phyloP scores from a whole-genome alignment of 2,888 invertebrate genomes.

The Candidula unifasciata region DNA sequence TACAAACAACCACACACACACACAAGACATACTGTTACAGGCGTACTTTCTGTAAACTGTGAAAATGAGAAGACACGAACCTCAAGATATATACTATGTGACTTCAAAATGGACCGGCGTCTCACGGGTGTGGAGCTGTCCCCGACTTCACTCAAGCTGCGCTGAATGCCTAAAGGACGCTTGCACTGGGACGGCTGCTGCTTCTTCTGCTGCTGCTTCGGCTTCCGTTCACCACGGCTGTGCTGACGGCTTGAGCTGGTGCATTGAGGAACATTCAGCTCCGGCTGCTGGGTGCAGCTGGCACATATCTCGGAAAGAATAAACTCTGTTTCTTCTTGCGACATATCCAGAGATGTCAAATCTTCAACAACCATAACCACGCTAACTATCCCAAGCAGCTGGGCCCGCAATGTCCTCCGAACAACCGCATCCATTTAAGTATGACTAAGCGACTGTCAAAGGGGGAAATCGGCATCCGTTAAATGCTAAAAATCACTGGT shows the following conservation, averaged over 20 bases:
- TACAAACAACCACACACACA: too few species aligned
- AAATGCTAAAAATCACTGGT: too few species aligned
- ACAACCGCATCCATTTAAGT: not conserved
- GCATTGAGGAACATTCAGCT: not conserved
- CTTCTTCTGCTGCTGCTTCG: not conserved
- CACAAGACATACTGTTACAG: too few species aligned
- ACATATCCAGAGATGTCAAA: not conserved
- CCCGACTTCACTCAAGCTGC: constrained; percentile 45
- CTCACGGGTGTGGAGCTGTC: constrained; percentile 35
- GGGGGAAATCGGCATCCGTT: too few species aligned
- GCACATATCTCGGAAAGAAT: not conserved
- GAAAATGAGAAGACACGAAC: not conserved
- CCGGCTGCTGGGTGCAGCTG: not conserved
- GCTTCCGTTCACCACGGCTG: not conserved
- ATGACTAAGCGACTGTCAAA: not conserved
- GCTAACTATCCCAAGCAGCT: not conserved
- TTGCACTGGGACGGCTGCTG: not conserved
- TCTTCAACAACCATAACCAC: constrained; percentile 11
- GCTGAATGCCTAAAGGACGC: constrained; percentile 5
- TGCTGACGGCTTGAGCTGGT: not conserved
- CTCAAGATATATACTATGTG: not conserved
- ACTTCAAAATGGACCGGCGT: constrained; percentile 21
- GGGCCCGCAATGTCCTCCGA: not conserved
- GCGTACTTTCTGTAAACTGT: not conserved
- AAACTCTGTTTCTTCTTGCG: not conserved